These are phyloP conservation scores for Caenorhabditis becei DNA, from an alignment of 2,888 invertebrate species.

Conservation along the genomic window DNA sequence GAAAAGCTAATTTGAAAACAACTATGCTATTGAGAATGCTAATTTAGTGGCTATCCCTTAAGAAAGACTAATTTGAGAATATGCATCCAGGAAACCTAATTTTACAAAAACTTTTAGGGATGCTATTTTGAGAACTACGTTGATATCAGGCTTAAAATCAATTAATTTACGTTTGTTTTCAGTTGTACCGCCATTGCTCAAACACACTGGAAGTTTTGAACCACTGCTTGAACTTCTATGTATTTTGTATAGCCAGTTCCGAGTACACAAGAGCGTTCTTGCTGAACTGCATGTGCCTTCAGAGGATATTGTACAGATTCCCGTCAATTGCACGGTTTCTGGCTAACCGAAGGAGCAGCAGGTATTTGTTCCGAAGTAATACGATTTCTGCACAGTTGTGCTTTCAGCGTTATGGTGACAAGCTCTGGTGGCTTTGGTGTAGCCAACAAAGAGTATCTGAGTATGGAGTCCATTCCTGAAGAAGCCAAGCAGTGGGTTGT, in stretches of 20 bases:
- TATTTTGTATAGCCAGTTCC: constrained; percentile 80
- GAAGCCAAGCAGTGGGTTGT: constrained; percentile 25
- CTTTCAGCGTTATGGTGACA: constrained; percentile 47
- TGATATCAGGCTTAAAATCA: no score
- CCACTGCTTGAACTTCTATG: constrained; percentile 81
- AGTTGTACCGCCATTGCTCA: constrained; percentile 65
- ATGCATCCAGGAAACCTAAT: no score
- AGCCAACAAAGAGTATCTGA: constrained; percentile 55
- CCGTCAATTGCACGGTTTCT: constrained; percentile 59
- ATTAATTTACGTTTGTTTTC: not conserved
- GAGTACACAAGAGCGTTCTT: constrained; percentile 78
- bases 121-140: no score
- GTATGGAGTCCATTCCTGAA: constrained; percentile 59
- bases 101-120: no score
- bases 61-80: no score
- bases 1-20: no score
- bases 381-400: not conserved
- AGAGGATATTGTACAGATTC: constrained; percentile 44
- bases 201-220: constrained; percentile 80
- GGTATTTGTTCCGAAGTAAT: constrained; percentile 17
- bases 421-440: constrained; percentile 46
- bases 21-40: no score
- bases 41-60: no score
- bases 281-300: constrained; percentile 69
- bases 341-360: constrained; percentile 59